Percentiles rank a stretch among this genome's conserved stretches.
Conservation (phyloP, 92 coral and sea anemone genomes). For the Paragorgia papillata region DNA sequence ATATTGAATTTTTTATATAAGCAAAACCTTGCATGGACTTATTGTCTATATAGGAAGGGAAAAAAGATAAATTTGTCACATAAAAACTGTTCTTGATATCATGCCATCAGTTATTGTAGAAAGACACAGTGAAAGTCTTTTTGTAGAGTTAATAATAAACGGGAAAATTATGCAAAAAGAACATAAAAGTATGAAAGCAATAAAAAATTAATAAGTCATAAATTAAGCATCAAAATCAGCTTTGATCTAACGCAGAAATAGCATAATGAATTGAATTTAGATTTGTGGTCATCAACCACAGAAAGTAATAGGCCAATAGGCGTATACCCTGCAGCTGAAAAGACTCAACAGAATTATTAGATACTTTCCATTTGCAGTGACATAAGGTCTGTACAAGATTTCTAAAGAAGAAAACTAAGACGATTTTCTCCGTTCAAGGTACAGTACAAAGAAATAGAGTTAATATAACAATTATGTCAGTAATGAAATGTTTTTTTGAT, state of each 20-base stretch:
- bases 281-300: constrained; percentile 29
- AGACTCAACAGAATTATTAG: constrained; percentile 1
- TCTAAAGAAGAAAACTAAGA: neutral
- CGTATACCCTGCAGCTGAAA: constrained; percentile 8
- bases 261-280: constrained; percentile 13
- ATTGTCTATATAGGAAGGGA: too few species aligned
- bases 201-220: constrained; percentile 8
- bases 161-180: too few species aligned
- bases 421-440: neutral
- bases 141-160: too few species aligned
- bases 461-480: neutral
- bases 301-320: constrained; percentile 5
- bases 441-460: neutral
- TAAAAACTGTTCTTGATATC: too few species aligned
- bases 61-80: too few species aligned
- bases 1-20: too few species aligned
- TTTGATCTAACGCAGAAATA: constrained; percentile 10
- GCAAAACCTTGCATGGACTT: too few species aligned
- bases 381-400: neutral
- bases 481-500: too few species aligned
- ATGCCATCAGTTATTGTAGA: too few species aligned
- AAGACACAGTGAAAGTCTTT: too few species aligned
- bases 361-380: constrained; percentile 3
- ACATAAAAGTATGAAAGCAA: neutral
- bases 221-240: constrained; percentile 18